Percentiles rank a stretch among this genome's conserved stretches.
Evolutionary conservation across 2,888 invertebrate species (phyloP).

Genomic region (Diaperis boleti): DNA sequence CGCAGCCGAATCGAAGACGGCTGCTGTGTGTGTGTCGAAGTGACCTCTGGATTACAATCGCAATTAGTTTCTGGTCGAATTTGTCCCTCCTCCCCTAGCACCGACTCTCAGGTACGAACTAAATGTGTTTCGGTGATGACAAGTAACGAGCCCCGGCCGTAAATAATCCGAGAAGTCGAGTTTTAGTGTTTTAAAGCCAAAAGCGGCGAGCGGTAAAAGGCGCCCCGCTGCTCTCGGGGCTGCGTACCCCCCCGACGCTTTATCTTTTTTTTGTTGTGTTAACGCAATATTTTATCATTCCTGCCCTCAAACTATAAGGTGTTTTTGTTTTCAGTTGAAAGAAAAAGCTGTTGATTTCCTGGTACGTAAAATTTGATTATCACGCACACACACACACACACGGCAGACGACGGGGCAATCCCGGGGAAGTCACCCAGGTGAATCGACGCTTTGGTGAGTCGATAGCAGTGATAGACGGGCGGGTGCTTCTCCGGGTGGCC

Average conservation of each 20-base stretch:
- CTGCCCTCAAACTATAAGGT: slow-evolving; percentile 24
- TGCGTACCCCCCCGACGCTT: too few relatives aligned
- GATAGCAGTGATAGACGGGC: too few relatives aligned
- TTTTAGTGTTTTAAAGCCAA: slow-evolving; percentile 53
- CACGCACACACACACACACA: too few relatives aligned
- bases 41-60: too few relatives aligned
- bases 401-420: neutral
- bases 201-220: slow-evolving; percentile 50
- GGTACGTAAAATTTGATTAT: slow-evolving; percentile 58
- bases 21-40: neutral
- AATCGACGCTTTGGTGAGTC: neutral
- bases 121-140: slow-evolving; percentile 51
- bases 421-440: neutral
- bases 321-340: slow-evolving; percentile 62
- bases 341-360: slow-evolving; percentile 62
- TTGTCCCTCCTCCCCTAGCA: too few relatives aligned
- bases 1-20: slow-evolving; percentile 29
- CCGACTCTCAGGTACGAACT: slow-evolving; percentile 34
- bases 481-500: too few relatives aligned
- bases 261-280: slow-evolving; percentile 10
- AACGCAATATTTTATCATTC: neutral
- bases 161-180: slow-evolving; percentile 54
- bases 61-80: too few relatives aligned
- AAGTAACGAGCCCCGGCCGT: slow-evolving; percentile 49
- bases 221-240: slow-evolving; percentile 37